A percentile compares a stretch with the other conserved stretches of the same genome.
Conservation (phyloP, 2,113 vertebrate genomes). For the Cephalopholis sonnerati region DNA sequence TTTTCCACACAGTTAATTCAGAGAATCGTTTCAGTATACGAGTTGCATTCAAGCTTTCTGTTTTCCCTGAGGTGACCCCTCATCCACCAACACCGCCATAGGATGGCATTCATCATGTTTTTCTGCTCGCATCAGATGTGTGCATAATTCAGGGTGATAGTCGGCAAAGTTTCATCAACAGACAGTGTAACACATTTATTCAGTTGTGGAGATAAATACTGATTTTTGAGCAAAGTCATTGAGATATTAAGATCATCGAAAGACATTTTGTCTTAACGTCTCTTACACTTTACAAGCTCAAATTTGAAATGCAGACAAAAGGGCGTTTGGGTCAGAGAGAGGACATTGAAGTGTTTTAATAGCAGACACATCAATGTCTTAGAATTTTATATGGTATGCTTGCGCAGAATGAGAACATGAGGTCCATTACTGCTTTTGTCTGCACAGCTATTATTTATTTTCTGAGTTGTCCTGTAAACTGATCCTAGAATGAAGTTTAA, state of each 20-base stretch:
- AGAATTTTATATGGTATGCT: not conserved
- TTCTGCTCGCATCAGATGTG: constrained; percentile 30
- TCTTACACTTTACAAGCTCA: constrained; percentile 12
- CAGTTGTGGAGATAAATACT: constrained; percentile 22
- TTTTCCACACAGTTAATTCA: constrained; percentile 63
- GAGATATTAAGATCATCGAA: constrained; percentile 14
- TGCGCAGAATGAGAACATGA: not conserved
- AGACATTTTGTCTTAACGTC: not conserved
- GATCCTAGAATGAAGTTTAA: constrained; percentile 48
- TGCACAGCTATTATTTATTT: not conserved
- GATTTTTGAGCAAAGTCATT: constrained; percentile 6
- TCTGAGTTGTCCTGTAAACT: not conserved
- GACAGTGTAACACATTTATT: not conserved
- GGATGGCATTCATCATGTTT: constrained; percentile 69
- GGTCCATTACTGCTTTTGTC: not conserved
- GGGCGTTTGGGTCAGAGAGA: not conserved
- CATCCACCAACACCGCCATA: constrained; percentile 40
- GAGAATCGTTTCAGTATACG: constrained; percentile 48
- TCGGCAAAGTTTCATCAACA: constrained; percentile 22
- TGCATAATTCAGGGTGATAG: constrained; percentile 39
- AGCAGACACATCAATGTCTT: not conserved
- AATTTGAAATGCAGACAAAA: not conserved
- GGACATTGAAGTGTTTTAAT: not conserved
- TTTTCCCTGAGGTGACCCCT: constrained; percentile 60
- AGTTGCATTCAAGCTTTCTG: constrained; percentile 26